Base-by-base conservation (phyloP, 2,113 vertebrate species). In the Argyrosomus japonicus region DNA sequence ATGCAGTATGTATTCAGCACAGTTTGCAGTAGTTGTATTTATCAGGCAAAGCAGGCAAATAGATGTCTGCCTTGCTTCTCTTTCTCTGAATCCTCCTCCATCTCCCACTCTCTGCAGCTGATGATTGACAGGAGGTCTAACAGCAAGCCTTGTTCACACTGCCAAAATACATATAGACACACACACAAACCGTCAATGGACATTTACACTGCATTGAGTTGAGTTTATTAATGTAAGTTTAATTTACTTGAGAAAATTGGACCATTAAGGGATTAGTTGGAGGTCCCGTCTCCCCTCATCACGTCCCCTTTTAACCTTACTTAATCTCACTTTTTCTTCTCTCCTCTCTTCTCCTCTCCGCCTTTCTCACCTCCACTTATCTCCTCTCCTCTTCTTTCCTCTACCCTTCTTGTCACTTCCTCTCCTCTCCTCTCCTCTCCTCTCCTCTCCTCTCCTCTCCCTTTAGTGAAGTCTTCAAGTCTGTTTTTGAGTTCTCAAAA, bases 101-200 rank as follows among this genome's bases (percentile, higher is more conserved):
- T 36, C 63, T 57, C 61, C 43, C n/a, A n/a, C 19, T 23, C 45
- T 58, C 79, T 71, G 63, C 75, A 70, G 48, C 47, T 48, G 69
- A 19, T 85, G 86, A 89, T 69, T 75, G 83, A 86, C 87, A 86
- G 73, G 0, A 43, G 51, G 50, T 77, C 62, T 0, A 11, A 45
- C 53, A 51, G 56, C 45, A 47, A 58, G 47, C 57, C 19, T 23
- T 58, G 47, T 40, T 65, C 70, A 65, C 23, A 1, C 58, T 76
- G 69, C 71, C 64, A 77, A 53, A 83, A 27, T 4, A 51, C 77
- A 80, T 69, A 76, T 45, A 79, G 36, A 54, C 64, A 56, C n/a
- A 68, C 65, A 3, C 65, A 32, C 40, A 56, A 29, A 54, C 13
- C 29, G 53, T 75, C 77, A 45, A 0, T 12, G 54, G 70, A 25